Evolutionary conservation across 35 echinoderm and acorn worm genomes (phyloP).

Genomic region (Lytechinus pictus): DNA sequence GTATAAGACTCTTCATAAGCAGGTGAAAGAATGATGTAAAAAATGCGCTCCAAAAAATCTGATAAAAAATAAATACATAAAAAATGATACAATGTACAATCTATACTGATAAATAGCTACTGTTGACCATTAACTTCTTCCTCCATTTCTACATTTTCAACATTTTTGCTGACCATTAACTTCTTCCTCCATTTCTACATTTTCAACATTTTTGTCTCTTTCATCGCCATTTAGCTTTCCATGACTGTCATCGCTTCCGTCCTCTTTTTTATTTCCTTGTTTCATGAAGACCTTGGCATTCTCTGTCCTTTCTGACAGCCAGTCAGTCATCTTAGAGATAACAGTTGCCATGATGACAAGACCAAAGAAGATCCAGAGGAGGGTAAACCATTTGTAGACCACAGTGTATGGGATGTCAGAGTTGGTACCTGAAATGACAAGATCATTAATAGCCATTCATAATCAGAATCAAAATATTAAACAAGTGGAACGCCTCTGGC

Average conservation of each 20-base stretch:
- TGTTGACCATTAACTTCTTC: neutral
- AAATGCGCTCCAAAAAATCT: no score
- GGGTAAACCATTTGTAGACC: conserved; percentile 68
- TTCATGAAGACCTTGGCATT: conserved; percentile 31
- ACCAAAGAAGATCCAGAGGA: conserved; percentile 84
- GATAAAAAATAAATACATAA: no score
- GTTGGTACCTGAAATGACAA: conserved; percentile 56
- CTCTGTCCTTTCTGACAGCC: conserved; percentile 59
- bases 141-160: conserved; percentile 17
- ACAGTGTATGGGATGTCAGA: conserved; percentile 60
- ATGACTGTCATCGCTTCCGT: neutral
- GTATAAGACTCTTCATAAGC: no score
- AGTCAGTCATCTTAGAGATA: conserved; percentile 73
- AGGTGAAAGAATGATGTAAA: no score
- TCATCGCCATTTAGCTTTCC: neutral
- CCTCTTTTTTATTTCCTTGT: conserved; percentile 46
- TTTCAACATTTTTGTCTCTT: neutral
- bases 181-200: neutral
- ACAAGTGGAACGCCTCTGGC: no score
- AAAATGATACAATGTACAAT: no score
- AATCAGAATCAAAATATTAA: neutral
- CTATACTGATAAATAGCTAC: neutral
- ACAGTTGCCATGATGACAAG: conserved; percentile 76
- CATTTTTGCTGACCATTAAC: no score
- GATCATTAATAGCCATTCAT: neutral